phyloP scores from a whole-genome alignment of 92 coral and sea anemone genomes.

The Hydrozoanthus gracilis region DNA sequence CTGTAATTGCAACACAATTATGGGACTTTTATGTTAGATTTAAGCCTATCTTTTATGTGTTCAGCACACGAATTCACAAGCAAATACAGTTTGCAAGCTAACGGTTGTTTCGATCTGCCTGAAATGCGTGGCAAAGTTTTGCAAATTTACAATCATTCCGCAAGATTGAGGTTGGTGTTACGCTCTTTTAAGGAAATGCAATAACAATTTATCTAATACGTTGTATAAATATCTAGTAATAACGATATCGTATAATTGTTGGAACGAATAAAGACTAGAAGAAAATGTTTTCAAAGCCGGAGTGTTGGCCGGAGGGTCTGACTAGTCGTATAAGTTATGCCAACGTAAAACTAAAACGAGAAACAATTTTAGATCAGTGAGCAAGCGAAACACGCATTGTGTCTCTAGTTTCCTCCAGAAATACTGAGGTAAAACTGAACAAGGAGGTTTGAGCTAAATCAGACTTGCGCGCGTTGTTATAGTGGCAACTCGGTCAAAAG shows the following conservation, averaged over 20 bases:
- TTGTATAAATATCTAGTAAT: background rate
- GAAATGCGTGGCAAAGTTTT: conserved; percentile 7
- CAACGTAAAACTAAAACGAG: too few species aligned
- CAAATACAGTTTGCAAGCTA: too few species aligned
- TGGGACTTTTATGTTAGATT: too few species aligned
- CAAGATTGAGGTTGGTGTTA: background rate
- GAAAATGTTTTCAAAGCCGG: too few species aligned
- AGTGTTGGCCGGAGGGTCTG: too few species aligned
- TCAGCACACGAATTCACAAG: background rate
- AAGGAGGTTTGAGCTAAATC: background rate
- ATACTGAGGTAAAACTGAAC: background rate
- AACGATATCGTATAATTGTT: too few species aligned
- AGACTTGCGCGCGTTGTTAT: background rate
- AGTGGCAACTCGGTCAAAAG: background rate
- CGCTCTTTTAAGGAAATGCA: background rate
- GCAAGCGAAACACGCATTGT: background rate
- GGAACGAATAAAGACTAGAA: too few species aligned
- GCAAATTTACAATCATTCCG: background rate
- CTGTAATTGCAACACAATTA: too few species aligned
- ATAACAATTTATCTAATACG: background rate
- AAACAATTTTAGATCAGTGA: background rate
- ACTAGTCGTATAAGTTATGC: too few species aligned
- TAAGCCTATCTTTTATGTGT: too few species aligned
- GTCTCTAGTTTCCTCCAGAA: background rate
- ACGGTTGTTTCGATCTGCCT: background rate